phyloP scores from a whole-genome alignment of 2,797 vertebrate genomes.

The Mormyrops attenuatus region DNA sequence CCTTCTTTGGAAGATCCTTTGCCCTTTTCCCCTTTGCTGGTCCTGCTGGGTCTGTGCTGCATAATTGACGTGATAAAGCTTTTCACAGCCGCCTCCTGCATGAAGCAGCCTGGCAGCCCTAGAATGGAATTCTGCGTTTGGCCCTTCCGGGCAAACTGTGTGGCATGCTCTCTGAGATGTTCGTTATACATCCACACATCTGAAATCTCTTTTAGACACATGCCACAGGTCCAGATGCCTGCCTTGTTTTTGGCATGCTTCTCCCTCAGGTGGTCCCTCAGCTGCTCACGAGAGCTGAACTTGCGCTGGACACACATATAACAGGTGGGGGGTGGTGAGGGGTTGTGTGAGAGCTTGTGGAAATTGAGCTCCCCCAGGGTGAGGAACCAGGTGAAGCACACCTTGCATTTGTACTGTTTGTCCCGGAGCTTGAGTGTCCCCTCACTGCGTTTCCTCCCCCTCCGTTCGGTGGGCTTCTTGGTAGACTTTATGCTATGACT shows the following conservation, averaged over 20 bases:
- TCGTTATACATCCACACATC: constrained; percentile 99
- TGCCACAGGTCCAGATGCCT: constrained; percentile 93
- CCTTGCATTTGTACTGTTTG: constrained; percentile 92
- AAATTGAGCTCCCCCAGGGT: constrained; percentile 88
- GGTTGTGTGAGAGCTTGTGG: constrained; percentile 91
- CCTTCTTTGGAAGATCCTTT: constrained; percentile 52
- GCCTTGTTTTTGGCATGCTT: constrained; percentile 88
- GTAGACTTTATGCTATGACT: constrained; percentile 52
- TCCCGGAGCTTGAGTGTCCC: constrained; percentile 71
- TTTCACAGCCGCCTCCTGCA: constrained; percentile 73
- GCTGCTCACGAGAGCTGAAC: constrained; percentile 89
- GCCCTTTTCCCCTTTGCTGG: constrained; percentile 50
- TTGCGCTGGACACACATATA: constrained; percentile 98
- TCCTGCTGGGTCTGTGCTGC: constrained; percentile 68
- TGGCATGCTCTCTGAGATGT: constrained; percentile 89
- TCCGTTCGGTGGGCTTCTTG: constrained; percentile 56
- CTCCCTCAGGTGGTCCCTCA: constrained; percentile 87
- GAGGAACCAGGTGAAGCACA: constrained; percentile 93
- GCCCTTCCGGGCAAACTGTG: constrained; percentile 84
- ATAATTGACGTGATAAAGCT: constrained; percentile 80
- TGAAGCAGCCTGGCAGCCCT: constrained; percentile 70
- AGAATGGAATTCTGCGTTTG: constrained; percentile 76
- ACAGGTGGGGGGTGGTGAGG: constrained; percentile 90
- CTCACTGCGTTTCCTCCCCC: constrained; percentile 62
- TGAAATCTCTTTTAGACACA: constrained; percentile 93